A percentile compares a stretch with the other conserved stretches of the same genome.
phyloP scores from a whole-genome alignment of 2,797 vertebrate species.

The Varecia variegata region DNA sequence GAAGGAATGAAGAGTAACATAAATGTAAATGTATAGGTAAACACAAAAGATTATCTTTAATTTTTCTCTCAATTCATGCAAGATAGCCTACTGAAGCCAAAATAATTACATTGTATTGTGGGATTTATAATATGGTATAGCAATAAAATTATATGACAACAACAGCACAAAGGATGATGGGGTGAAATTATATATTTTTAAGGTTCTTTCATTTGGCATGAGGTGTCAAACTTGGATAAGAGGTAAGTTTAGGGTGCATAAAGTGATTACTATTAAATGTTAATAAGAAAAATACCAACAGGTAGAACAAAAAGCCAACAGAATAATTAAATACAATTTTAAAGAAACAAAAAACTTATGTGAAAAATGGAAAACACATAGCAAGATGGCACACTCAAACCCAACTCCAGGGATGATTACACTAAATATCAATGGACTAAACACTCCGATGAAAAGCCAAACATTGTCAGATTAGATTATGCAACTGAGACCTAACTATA shows the following conservation, averaged over 20 bases:
- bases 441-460: not conserved
- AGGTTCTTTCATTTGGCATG: not conserved
- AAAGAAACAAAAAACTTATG: not conserved
- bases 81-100: not conserved
- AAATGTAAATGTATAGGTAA: not conserved
- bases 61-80: not conserved
- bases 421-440: not conserved
- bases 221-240: not conserved
- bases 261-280: not conserved
- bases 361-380: not conserved
- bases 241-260: not conserved
- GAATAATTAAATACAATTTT: not conserved
- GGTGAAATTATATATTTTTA: not conserved
- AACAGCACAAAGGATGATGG: not conserved
- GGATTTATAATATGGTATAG: not conserved
- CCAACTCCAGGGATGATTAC: not conserved
- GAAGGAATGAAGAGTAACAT: not conserved
- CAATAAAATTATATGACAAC: not conserved
- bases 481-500: not conserved
- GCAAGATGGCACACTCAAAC: not conserved
- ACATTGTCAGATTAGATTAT: not conserved
- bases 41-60: not conserved
- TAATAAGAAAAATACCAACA: not conserved
- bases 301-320: not conserved
- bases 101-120: not conserved